phyloP scores from a whole-genome alignment of 2,797 vertebrate species.

The Labroides dimidiatus region DNA sequence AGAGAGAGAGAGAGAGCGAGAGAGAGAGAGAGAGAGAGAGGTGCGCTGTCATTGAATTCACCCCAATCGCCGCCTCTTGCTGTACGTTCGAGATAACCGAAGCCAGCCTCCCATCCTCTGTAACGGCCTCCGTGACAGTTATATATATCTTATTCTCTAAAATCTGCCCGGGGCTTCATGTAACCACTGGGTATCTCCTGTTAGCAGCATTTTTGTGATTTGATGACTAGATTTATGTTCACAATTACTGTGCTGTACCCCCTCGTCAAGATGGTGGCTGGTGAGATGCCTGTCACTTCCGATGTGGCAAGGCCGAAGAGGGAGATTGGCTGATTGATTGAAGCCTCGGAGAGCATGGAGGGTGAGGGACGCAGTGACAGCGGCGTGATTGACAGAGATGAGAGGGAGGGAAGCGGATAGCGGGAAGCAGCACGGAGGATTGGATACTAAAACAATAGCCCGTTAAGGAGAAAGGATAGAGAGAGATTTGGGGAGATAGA shows the following conservation, averaged over 20 bases:
- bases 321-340: constrained; percentile 82
- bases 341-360: constrained; percentile 69
- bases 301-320: constrained; percentile 63
- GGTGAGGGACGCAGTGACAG: constrained; percentile 76
- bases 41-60: constrained; percentile 71
- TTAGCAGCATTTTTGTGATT: constrained; percentile 37
- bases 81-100: constrained; percentile 72
- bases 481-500: constrained; percentile 61
- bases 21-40: constrained; percentile 43
- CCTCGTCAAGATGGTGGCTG: constrained; percentile 63
- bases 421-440: constrained; percentile 30
- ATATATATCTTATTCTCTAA: constrained; percentile 46
- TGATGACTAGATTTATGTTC: constrained; percentile 58
- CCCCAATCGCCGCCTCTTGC: constrained; percentile 63
- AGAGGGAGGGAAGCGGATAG: constrained; percentile 52
- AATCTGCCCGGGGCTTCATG: constrained; percentile 17
- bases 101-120: constrained; percentile 30
- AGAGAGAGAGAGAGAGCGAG: no score
- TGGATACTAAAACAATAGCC: constrained; percentile 62
- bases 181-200: constrained; percentile 16
- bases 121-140: constrained; percentile 44
- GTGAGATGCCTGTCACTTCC: constrained; percentile 80
- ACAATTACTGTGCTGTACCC: constrained; percentile 57
- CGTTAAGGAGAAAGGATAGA: constrained; percentile 55
- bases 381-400: constrained; percentile 80